phyloP scores from a whole-genome alignment of 1,140 invertebrate genomes.

The Aphelenchoides avenae region DNA sequence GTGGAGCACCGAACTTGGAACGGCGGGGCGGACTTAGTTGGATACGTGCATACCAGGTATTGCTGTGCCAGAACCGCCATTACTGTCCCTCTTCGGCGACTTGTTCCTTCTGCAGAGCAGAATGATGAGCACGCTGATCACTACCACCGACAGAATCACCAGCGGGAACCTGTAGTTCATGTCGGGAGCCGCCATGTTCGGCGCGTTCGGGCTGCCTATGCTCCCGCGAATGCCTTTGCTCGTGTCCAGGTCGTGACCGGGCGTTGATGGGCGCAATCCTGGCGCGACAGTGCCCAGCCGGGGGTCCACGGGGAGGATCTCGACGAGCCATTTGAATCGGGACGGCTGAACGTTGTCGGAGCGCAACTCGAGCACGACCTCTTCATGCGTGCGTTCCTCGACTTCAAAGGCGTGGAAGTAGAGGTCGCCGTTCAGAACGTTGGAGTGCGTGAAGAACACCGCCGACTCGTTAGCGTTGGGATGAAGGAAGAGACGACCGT shows the following conservation, averaged over 20 bases:
- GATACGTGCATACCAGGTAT: conserved; percentile 25
- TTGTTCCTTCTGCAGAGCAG: conserved; percentile 31
- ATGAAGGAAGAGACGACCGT: conserved; percentile 48
- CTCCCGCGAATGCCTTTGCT: too few species aligned
- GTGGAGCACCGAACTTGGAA: not conserved
- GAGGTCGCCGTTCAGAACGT: conserved; percentile 41
- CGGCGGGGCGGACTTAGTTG: not conserved
- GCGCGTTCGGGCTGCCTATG: not conserved
- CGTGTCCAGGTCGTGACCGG: not conserved
- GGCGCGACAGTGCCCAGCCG: not conserved
- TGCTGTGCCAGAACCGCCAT: not conserved
- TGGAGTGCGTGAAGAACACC: conserved; percentile 53
- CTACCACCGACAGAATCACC: conserved; percentile 31
- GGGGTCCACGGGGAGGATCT: conserved; percentile 26
- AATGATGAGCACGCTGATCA: conserved; percentile 28
- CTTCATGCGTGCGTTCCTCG: conserved; percentile 25
- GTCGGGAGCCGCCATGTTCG: conserved; percentile 24
- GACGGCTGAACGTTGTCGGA: conserved; percentile 47
- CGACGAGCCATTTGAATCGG: conserved; percentile 34
- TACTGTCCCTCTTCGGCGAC: conserved; percentile 3
- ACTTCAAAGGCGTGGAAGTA: conserved; percentile 46
- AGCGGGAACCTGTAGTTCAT: conserved; percentile 42
- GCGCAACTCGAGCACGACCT: conserved; percentile 36
- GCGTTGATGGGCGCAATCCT: conserved; percentile 1
- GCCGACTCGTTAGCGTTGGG: conserved; percentile 44